phyloP scores from a whole-genome alignment of 2,797 vertebrate species.

The Nannoperca obscura region DNA sequence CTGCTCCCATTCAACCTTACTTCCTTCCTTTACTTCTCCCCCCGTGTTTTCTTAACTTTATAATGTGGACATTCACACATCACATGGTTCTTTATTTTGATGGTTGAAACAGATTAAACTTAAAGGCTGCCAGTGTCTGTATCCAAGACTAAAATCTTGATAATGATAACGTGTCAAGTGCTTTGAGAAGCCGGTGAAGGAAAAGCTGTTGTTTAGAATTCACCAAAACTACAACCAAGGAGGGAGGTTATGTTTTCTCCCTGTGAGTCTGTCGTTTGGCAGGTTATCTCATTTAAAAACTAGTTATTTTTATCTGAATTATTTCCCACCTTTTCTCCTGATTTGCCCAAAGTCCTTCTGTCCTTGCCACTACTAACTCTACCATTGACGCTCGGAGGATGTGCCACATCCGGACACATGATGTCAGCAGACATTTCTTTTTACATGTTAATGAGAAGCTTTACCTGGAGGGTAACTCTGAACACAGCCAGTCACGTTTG shows the following conservation, averaged over 20 bases:
- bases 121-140: not conserved
- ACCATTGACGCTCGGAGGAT: not conserved
- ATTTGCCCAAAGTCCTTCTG: not conserved
- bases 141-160: not conserved
- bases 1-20: conserved; percentile 24
- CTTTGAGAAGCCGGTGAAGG: not conserved
- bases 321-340: not conserved
- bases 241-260: not conserved
- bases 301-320: no score
- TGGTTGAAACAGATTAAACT: conserved; percentile 1
- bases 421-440: not conserved
- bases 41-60: conserved; percentile 7
- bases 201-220: not conserved
- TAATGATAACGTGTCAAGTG: not conserved
- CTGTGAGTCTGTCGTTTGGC: no score
- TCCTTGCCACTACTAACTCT: not conserved
- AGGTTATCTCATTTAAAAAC: not conserved
- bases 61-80: conserved; percentile 9
- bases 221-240: not conserved
- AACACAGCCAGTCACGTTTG: not conserved
- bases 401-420: not conserved
- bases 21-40: conserved; percentile 19
- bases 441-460: not conserved
- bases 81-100: not conserved
- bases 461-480: not conserved